Conservation (phyloP, 2,113 vertebrate genomes). For the Leucopsar rothschildi region DNA sequence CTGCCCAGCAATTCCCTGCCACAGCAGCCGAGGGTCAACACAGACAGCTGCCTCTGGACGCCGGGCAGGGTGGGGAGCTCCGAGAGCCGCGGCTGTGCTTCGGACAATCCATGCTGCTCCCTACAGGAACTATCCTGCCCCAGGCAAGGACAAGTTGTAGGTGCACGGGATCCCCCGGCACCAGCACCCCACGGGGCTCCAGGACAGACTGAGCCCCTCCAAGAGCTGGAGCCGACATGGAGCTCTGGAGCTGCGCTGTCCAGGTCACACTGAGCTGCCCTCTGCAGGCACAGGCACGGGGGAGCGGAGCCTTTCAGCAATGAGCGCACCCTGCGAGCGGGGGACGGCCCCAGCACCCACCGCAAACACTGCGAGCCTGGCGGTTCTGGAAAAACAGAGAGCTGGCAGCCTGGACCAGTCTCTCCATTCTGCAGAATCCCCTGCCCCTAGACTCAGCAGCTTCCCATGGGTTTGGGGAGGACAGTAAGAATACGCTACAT, state of each 20-base stretch:
- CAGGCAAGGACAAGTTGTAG: background rate
- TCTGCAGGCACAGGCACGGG: background rate
- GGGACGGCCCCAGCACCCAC: background rate
- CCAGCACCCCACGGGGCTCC: rapidly evolving
- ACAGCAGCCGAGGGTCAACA: background rate
- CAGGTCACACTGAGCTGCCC: background rate
- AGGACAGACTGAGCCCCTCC: background rate
- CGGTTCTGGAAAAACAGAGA: background rate
- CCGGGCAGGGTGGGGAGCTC: rapidly evolving
- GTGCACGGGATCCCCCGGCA: background rate
- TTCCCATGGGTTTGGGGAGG: background rate
- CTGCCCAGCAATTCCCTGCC: background rate
- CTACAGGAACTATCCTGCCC: background rate
- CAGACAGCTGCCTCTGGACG: background rate
- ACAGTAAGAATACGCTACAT: background rate
- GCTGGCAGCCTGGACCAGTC: background rate
- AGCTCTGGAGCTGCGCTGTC: background rate
- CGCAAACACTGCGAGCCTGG: background rate
- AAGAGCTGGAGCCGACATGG: rapidly evolving
- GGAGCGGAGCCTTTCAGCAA: background rate
- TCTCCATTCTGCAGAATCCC: background rate
- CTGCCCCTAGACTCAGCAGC: background rate
- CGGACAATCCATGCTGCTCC: background rate
- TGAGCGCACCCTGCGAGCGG: background rate
- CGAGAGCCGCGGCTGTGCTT: rapidly evolving